These are phyloP conservation scores for Gorsachius goisagi DNA, from an alignment of 2,113 vertebrate genomes.

Conservation along the genomic window DNA sequence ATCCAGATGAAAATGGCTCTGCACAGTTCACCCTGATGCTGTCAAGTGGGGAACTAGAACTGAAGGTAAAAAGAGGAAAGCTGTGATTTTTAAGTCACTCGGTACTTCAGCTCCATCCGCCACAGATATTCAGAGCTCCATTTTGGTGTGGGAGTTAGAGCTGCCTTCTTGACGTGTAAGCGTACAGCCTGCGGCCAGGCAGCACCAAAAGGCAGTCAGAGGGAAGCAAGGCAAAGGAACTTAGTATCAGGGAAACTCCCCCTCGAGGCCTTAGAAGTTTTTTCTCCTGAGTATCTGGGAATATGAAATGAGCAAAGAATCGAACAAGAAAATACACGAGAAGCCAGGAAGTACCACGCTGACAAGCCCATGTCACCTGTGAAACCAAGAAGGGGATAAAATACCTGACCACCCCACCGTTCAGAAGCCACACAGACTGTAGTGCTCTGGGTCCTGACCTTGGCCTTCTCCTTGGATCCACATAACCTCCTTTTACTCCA, in stretches of 20 bases:
- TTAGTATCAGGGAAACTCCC: background rate
- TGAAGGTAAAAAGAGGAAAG: constrained; percentile 59
- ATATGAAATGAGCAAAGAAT: background rate
- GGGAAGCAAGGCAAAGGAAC: background rate
- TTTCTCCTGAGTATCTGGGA: background rate
- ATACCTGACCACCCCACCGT: too few species aligned
- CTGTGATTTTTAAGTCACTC: background rate
- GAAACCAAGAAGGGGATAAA: background rate
- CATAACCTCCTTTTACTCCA: background rate
- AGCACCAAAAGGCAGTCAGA: background rate
- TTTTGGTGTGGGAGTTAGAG: background rate
- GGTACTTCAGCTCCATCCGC: background rate
- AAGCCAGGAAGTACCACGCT: background rate
- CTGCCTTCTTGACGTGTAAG: background rate
- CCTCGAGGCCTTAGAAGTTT: background rate
- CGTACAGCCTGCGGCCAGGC: background rate
- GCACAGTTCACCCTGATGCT: constrained; percentile 63
- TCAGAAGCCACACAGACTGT: background rate
- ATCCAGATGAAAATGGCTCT: constrained; percentile 28
- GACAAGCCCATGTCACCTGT: background rate
- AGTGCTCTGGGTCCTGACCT: background rate
- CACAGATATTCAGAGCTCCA: background rate
- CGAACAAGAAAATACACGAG: background rate
- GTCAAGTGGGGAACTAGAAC: constrained; percentile 61
- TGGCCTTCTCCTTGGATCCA: background rate